Conservation (phyloP, 2,113 vertebrate genomes). For the Tyto alba region DNA sequence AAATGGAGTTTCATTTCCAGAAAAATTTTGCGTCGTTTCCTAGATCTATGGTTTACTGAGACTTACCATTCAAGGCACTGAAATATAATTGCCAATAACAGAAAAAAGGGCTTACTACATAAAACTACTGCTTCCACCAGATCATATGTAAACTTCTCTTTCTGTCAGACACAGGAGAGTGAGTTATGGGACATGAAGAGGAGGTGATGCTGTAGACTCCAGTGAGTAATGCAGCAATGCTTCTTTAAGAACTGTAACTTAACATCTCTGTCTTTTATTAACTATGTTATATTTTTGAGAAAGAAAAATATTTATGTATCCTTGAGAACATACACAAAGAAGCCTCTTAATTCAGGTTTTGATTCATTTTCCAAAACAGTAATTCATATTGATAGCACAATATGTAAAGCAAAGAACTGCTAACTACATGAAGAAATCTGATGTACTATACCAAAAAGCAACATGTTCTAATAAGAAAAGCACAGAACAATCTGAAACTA, state of each 20-base stretch:
- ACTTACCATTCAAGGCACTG: background rate
- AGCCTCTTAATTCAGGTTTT: background rate
- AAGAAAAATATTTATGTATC: background rate
- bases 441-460: background rate
- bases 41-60: background rate
- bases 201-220: background rate
- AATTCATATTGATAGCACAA: background rate
- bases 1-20: background rate
- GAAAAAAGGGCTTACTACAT: background rate
- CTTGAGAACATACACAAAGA: background rate
- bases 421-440: background rate
- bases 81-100: background rate
- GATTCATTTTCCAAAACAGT: background rate
- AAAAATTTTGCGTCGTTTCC: background rate
- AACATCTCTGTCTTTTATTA: background rate
- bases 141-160: background rate
- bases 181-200: background rate
- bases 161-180: background rate
- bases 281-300: background rate
- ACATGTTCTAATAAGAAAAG: background rate
- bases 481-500: background rate
- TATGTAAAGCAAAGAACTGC: background rate
- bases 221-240: background rate
- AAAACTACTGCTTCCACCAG: background rate
- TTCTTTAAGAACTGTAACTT: background rate